Evolutionary conservation across 2,888 invertebrate species (phyloP).

Genomic region (Hecatera dysodea): DNA sequence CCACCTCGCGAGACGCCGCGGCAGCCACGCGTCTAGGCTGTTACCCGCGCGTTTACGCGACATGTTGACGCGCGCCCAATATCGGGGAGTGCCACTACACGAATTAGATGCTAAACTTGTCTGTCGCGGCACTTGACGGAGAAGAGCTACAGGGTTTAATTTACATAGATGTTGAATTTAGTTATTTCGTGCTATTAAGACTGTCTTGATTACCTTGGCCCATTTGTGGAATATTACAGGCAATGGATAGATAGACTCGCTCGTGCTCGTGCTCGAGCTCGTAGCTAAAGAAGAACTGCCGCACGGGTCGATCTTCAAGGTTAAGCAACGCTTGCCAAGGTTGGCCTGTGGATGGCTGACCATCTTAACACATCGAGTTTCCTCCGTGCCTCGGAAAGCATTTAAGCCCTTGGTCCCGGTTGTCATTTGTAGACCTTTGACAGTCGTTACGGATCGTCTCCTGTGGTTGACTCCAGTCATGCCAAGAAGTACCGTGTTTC

Average conservation of each 20-base stretch:
- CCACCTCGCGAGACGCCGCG: not conserved
- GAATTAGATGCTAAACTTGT: constrained; percentile 41
- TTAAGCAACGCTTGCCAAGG: too few relatives aligned
- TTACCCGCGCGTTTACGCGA: constrained; percentile 18
- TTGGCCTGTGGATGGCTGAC: too few relatives aligned
- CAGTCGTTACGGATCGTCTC: too few relatives aligned
- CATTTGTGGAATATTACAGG: not conserved
- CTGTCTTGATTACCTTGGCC: not conserved
- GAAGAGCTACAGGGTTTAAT: not conserved
- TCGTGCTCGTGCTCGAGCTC: too few relatives aligned
- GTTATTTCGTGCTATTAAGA: not conserved
- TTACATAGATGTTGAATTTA: constrained; percentile 6
- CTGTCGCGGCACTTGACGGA: constrained; percentile 12
- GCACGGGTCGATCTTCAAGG: too few relatives aligned
- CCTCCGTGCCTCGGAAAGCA: too few relatives aligned
- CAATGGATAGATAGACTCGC: not conserved
- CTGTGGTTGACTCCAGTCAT: too few relatives aligned
- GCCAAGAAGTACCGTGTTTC: too few relatives aligned
- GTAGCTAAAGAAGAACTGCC: too few relatives aligned
- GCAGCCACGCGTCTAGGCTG: constrained; percentile 6
- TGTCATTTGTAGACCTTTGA: too few relatives aligned
- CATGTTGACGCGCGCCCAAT: constrained; percentile 27
- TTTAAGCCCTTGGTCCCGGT: too few relatives aligned
- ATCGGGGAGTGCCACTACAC: constrained; percentile 32
- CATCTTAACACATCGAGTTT: too few relatives aligned